These are phyloP conservation scores for Xenopus tropicalis DNA, from an alignment of 2,113 vertebrate genomes.

Conservation along the genomic window UCB_Xtro_10.0 CM004448.2:99228501-99229000, in stretches of 20 bases:
- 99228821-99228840: conserved; percentile 75
- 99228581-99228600: conserved; percentile 69
- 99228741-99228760: conserved; percentile 76
- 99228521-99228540: conserved; percentile 17
- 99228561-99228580: conserved; percentile 60
- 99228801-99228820: conserved; percentile 77
- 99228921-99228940: conserved; percentile 68
- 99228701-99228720: conserved; percentile 77
- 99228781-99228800: conserved; percentile 77
- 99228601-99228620: conserved; percentile 65
- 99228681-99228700: conserved; percentile 73
- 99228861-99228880: conserved; percentile 66
- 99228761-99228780: conserved; percentile 67
- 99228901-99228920: conserved; percentile 67
- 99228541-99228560: conserved; percentile 63
- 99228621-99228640: conserved; percentile 78
- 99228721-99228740: conserved; percentile 70
- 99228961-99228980: conserved; percentile 37
- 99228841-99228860: conserved; percentile 69
- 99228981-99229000: conserved; percentile 56
- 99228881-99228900: conserved; percentile 60
- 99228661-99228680: conserved; percentile 80
- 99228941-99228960: conserved; percentile 16
- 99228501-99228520: conserved; percentile 28
- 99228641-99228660: conserved; percentile 77